phyloP scores from a whole-genome alignment of 2,113 vertebrate species.

The Pelecanoides urinatrix region DNA sequence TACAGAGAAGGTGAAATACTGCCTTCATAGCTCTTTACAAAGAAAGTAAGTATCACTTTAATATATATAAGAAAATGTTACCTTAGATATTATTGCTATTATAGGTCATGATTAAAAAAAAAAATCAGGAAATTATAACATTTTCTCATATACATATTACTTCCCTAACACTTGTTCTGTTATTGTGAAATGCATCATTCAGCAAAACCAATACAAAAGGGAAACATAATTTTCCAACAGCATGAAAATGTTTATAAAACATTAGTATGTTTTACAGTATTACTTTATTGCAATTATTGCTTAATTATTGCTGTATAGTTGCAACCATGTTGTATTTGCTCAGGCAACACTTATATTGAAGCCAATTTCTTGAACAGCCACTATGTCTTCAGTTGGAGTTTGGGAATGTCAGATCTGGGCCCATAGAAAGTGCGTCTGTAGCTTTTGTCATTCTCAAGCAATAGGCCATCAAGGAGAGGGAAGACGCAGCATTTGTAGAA shows the following conservation, averaged over 20 bases:
- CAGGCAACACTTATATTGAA: not conserved
- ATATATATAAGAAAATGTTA: not conserved
- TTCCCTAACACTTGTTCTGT: not conserved
- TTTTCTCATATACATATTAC: not conserved
- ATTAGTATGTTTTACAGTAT: not conserved
- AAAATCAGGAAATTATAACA: not conserved
- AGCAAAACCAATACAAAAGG: not conserved
- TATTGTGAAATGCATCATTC: not conserved
- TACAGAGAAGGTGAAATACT: not conserved
- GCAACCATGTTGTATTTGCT: not conserved
- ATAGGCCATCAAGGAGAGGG: not conserved
- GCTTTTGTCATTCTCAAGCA: not conserved
- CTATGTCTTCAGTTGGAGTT: not conserved
- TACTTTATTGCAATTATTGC: not conserved
- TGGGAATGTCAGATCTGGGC: accelerated
- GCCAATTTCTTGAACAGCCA: not conserved
- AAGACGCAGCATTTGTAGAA: not conserved
- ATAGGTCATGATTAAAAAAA: not conserved
- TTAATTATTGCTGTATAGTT: not conserved
- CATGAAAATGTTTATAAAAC: not conserved
- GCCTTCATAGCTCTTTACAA: not conserved
- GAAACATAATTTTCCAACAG: not conserved
- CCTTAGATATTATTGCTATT: not conserved
- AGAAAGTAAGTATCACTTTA: not conserved
- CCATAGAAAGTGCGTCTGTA: accelerated